Base-by-base conservation (phyloP, 2,113 vertebrate species). In the human region DNA sequence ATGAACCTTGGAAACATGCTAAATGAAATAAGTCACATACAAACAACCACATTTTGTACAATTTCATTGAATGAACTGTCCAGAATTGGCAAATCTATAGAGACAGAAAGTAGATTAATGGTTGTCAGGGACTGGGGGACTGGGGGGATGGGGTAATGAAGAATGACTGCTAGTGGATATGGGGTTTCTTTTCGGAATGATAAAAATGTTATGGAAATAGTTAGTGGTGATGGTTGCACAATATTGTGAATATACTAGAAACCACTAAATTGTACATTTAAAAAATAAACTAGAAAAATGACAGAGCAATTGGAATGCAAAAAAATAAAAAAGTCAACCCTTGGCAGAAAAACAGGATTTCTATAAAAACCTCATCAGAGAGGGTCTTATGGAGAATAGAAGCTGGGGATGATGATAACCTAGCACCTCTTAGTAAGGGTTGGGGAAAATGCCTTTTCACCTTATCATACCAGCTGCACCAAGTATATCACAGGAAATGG, bases 251-350 rank as follows among this genome's bases (percentile, higher is more conserved):
- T 90, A 45, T 40, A 38, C 43, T 78, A 79, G 83, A 95, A 95
- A 12, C 68, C 59, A 83, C 55, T 70, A 13, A 93, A 70, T 89
- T 84, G 25, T 43, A 86, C 22, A 70, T 13, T 84, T 66, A 32
- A 82, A 72, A 91, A 86, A 84, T 57, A 92, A 95, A 61, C 11
- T 95, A n/a, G 25, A 84, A 96, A 79, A 84, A 76, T 61, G 70
- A 84, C 3, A 89, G n/a, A 80, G 23, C 10, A 93, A 30, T 68
- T 52, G 30, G 3, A 45, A 83, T 38, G 4, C 13, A 16, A 43
- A 12, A 23, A 43, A 25, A 22, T n/a, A 75, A 86, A 59, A 70
- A 32, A 48, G 8, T 3, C 73, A 23, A 30, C n/a, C 45, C 45
- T 48, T 48, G 68, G 20, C 43, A 76, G 86, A 90, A 45, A 96